These are phyloP conservation scores for Cheilosia variabilis DNA, from an alignment of 2,888 invertebrate species.

Conservation along the genomic window DNA sequence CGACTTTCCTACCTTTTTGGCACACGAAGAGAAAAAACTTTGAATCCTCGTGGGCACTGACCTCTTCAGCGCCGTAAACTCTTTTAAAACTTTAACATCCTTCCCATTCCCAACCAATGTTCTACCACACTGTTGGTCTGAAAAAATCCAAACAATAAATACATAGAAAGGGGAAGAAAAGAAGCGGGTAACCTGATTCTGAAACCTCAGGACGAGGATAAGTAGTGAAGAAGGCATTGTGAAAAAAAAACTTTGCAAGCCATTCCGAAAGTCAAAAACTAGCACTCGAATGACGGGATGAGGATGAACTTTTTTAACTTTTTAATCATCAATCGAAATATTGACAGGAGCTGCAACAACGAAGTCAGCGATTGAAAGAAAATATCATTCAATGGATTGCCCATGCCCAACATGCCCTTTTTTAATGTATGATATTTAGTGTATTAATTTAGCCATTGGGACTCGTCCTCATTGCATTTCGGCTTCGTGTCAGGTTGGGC, in stretches of 20 bases:
- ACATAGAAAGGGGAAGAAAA: constrained; percentile 12
- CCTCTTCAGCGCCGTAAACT: constrained; percentile 25
- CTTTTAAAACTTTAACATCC: constrained; percentile 51
- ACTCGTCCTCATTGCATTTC: too few relatives aligned
- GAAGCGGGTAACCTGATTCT: constrained; percentile 30
- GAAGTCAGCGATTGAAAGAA: not conserved
- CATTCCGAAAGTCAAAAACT: constrained; percentile 42
- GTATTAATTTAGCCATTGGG: not conserved
- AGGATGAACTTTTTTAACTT: constrained; percentile 19
- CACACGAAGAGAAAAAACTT: not conserved
- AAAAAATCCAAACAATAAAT: constrained; percentile 39
- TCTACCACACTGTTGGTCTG: constrained; percentile 40
- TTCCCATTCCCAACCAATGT: constrained; percentile 46
- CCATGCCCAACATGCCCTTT: not conserved
- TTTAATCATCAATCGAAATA: not conserved
- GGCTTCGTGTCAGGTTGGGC: too few relatives aligned
- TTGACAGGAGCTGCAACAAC: not conserved
- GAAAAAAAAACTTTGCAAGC: constrained; percentile 35
- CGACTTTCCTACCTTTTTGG: not conserved
- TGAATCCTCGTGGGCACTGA: constrained; percentile 32
- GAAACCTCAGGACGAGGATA: constrained; percentile 30
- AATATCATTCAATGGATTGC: not conserved
- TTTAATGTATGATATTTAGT: not conserved
- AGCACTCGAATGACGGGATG: constrained; percentile 21
- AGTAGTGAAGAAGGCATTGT: not conserved